phyloP scores from a whole-genome alignment of 2,797 vertebrate species.

The Pangasius mekongensis region DNA sequence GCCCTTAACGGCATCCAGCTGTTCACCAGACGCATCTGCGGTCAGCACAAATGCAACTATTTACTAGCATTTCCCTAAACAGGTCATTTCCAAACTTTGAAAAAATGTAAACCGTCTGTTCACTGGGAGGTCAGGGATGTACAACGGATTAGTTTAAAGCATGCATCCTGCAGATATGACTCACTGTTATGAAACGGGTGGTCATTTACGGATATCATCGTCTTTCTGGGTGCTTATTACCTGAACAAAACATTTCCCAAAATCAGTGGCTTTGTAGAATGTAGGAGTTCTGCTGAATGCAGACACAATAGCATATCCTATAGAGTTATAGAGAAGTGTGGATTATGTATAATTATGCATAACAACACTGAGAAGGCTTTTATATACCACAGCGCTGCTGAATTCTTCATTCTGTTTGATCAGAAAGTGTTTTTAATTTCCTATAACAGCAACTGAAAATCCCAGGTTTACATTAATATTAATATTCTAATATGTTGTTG shows the following conservation, averaged over 20 bases:
- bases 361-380: neutral
- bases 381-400: neutral
- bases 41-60: constrained; percentile 41
- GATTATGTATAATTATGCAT: neutral
- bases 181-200: neutral
- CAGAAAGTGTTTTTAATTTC: neutral
- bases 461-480: neutral
- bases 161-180: neutral
- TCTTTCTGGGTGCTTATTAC: neutral
- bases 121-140: constrained; percentile 1
- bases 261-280: neutral
- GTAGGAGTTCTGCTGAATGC: neutral
- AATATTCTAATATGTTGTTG: neutral
- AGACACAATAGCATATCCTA: neutral
- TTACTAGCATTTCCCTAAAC: constrained; percentile 41
- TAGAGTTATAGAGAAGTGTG: neutral
- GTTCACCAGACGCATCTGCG: constrained; percentile 22
- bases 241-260: neutral
- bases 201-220: neutral
- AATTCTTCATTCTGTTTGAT: neutral
- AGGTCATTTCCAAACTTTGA: constrained; percentile 13
- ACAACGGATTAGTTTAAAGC: neutral
- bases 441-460: neutral
- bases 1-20: constrained; percentile 29
- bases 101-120: constrained; percentile 41